phyloP scores from a whole-genome alignment of 2,797 vertebrate species.

The Gymnocypris eckloni region DNA sequence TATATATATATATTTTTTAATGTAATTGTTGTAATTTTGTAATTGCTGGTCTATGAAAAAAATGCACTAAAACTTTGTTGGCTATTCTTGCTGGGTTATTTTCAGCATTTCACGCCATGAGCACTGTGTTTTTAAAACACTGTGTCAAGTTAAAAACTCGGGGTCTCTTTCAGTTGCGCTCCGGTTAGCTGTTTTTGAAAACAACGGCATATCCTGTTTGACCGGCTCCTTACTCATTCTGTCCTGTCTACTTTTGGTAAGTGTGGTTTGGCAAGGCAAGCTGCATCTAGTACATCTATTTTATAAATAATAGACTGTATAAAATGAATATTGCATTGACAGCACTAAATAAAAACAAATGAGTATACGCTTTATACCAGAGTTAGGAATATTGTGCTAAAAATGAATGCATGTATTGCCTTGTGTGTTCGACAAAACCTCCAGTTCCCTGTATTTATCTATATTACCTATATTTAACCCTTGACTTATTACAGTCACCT shows the following conservation, averaged over 20 bases:
- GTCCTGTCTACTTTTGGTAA: not conserved
- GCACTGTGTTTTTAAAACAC: not conserved
- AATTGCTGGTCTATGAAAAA: not conserved
- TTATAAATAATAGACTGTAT: not conserved
- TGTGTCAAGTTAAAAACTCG: not conserved
- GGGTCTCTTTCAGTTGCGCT: not conserved
- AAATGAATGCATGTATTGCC: not conserved
- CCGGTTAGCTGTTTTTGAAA: not conserved
- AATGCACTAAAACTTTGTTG: not conserved
- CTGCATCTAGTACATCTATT: not conserved
- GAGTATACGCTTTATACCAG: not conserved
- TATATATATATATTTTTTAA: too few relatives aligned
- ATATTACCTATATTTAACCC: slow-evolving; percentile 1
- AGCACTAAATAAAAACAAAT: not conserved
- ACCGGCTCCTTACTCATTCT: not conserved
- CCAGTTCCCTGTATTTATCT: not conserved
- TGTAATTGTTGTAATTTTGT: not conserved
- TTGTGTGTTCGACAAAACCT: not conserved
- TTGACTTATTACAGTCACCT: not conserved
- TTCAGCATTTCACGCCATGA: not conserved
- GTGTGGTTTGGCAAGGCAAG: not conserved
- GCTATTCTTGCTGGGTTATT: not conserved
- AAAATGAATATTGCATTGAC: not conserved
- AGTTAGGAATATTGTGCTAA: not conserved
- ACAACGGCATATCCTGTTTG: not conserved